These are phyloP conservation scores for Urocynchramus pylzowi DNA, from an alignment of 2,113 vertebrate genomes.

Conservation along the genomic window DNA sequence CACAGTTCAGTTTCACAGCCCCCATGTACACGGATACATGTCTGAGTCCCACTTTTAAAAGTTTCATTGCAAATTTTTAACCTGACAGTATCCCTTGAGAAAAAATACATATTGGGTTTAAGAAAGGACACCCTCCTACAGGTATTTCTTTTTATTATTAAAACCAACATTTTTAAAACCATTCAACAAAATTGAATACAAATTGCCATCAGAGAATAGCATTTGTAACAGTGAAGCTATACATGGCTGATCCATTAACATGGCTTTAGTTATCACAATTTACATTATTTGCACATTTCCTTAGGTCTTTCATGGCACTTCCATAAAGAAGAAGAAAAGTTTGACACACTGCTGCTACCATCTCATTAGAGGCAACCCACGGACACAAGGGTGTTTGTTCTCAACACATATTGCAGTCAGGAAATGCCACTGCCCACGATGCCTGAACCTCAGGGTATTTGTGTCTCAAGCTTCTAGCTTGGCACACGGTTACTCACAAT, in stretches of 20 bases:
- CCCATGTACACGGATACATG: fast-evolving
- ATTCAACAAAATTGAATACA: slow-evolving; percentile 42
- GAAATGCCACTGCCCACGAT: neutral
- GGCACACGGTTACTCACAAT: neutral
- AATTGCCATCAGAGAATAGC: neutral
- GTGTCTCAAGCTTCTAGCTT: neutral
- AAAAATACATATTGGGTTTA: neutral
- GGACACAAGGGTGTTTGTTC: neutral
- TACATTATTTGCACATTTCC: neutral
- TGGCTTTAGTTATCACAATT: slow-evolving; percentile 49
- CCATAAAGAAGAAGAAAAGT: neutral
- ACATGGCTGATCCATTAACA: slow-evolving; percentile 29
- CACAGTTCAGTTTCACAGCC: neutral
- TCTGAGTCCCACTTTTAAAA: neutral
- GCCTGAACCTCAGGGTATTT: neutral
- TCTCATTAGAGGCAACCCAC: neutral
- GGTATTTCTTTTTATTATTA: slow-evolving; percentile 53
- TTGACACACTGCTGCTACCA: neutral
- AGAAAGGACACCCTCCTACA: neutral
- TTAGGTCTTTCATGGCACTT: neutral
- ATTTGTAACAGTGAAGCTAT: slow-evolving; percentile 22
- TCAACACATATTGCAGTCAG: neutral
- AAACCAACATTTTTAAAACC: slow-evolving; percentile 40
- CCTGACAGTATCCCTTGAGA: neutral
- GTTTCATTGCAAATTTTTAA: neutral